Percentiles rank a stretch among this genome's conserved stretches.
These are phyloP conservation scores for Oncorhynchus nerka DNA, from an alignment of 2,113 vertebrate genomes.

Conservation along the genomic window DNA sequence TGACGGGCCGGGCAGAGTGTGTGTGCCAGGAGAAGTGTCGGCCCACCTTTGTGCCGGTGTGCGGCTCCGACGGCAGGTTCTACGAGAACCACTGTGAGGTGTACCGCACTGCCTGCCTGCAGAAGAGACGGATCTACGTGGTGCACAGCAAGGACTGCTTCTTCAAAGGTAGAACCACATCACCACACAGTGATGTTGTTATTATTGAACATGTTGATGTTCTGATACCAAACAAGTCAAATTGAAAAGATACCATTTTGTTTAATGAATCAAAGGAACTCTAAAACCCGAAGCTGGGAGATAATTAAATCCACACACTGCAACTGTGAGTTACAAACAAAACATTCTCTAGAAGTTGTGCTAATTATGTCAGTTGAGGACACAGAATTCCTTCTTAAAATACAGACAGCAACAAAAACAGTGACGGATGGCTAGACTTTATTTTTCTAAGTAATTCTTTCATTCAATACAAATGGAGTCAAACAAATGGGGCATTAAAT, in stretches of 20 bases:
- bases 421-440: neutral
- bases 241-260: too few relatives aligned
- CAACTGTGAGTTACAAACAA: neutral
- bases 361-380: neutral
- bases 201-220: neutral
- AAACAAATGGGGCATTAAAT: neutral
- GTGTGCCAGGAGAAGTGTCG: conserved; percentile 82
- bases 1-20: conserved; percentile 78
- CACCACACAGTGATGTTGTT: too few relatives aligned
- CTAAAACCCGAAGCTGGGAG: too few relatives aligned
- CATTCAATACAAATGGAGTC: neutral
- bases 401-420: neutral
- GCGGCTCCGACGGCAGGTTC: conserved; percentile 89
- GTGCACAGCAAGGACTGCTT: conserved; percentile 92
- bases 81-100: conserved; percentile 96
- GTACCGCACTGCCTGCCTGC: conserved; percentile 85
- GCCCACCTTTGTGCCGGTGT: conserved; percentile 85
- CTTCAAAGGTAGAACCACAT: conserved; percentile 84
- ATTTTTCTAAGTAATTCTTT: neutral
- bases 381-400: neutral
- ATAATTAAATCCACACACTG: neutral
- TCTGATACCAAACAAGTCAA: neutral
- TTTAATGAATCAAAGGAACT: too few relatives aligned
- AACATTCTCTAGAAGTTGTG: neutral
- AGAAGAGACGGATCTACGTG: conserved; percentile 79